These are phyloP conservation scores for Cantharis flavilabris DNA, from an alignment of 2,888 invertebrate genomes.

Conservation along the genomic window DNA sequence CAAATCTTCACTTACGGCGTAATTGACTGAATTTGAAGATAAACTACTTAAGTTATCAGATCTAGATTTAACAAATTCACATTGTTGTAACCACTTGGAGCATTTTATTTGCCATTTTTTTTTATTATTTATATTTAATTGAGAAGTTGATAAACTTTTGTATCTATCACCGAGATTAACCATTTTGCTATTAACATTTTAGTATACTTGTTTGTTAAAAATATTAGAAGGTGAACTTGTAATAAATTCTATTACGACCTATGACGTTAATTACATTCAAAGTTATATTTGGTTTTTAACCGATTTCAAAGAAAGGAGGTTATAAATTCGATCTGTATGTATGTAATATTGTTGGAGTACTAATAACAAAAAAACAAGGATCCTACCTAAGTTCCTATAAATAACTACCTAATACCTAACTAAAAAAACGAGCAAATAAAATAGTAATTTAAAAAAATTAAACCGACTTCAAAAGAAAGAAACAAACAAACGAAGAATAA, in stretches of 20 bases:
- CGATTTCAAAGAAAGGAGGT: too few relatives aligned
- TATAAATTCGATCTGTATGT: too few relatives aligned
- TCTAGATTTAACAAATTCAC: neutral
- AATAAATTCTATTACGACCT: neutral
- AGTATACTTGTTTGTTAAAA: neutral
- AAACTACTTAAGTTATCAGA: neutral
- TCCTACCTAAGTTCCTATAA: too few relatives aligned
- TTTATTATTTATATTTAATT: neutral
- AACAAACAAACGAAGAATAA: too few relatives aligned
- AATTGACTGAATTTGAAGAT: neutral
- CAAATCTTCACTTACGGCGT: neutral
- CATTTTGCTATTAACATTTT: neutral
- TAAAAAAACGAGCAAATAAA: too few relatives aligned
- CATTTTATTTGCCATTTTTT: slow-evolving; percentile 26
- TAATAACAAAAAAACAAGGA: too few relatives aligned
- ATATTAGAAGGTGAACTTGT: neutral
- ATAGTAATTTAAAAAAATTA: too few relatives aligned
- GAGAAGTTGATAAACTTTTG: neutral
- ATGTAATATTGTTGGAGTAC: too few relatives aligned
- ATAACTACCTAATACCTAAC: too few relatives aligned
- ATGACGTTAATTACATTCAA: neutral
- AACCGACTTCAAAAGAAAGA: too few relatives aligned
- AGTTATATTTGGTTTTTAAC: too few relatives aligned
- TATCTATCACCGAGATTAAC: neutral
- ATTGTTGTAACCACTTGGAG: slow-evolving; percentile 27